These are phyloP conservation scores for Falco columbarius DNA, from an alignment of 2,797 vertebrate species.

Conservation along the genomic window DNA sequence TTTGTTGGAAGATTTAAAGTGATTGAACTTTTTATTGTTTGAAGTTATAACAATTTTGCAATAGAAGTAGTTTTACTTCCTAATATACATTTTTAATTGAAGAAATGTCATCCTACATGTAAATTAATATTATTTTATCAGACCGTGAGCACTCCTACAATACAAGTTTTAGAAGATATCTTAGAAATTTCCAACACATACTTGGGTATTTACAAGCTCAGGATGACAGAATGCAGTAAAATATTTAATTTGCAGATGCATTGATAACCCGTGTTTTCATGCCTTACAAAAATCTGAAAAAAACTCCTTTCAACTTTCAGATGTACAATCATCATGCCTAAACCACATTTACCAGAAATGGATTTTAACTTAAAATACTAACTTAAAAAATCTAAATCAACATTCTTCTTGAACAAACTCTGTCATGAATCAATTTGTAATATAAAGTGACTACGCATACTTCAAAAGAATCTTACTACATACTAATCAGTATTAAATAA, in stretches of 20 bases:
- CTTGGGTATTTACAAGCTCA: background rate
- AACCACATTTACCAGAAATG: background rate
- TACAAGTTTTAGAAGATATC: background rate
- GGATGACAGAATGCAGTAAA: background rate
- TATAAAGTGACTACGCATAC: background rate
- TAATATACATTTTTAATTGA: background rate
- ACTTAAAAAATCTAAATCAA: background rate
- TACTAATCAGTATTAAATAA: background rate
- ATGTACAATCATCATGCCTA: background rate
- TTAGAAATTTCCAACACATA: background rate
- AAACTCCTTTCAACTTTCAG: background rate
- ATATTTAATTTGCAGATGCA: background rate
- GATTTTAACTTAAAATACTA: background rate
- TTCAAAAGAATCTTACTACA: background rate
- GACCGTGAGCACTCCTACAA: background rate
- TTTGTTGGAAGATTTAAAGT: background rate
- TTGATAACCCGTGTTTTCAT: background rate
- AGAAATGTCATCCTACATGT: background rate
- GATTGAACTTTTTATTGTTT: background rate
- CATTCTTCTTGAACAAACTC: background rate
- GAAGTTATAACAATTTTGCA: background rate
- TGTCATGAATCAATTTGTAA: background rate
- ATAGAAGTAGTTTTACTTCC: background rate
- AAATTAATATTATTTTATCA: background rate
- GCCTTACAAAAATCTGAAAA: background rate